These are phyloP conservation scores for Microcaecilia unicolor DNA, from an alignment of 2,797 vertebrate species.

Conservation along the genomic window DNA sequence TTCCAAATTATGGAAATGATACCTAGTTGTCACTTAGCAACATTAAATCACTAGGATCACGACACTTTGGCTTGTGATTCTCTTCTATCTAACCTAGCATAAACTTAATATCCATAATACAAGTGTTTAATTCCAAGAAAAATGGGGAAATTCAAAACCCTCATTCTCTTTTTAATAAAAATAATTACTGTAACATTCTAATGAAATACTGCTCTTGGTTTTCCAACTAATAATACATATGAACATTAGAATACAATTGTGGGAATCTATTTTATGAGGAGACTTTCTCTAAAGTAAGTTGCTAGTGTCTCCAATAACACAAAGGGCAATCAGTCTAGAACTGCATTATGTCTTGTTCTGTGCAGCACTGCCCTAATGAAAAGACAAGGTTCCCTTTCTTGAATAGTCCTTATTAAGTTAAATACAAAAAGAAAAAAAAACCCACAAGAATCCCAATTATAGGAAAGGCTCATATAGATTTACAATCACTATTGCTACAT, in stretches of 20 bases:
- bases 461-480: neutral
- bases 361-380: neutral
- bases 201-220: constrained; percentile 5
- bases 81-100: neutral
- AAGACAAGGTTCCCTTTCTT: neutral
- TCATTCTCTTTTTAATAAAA: neutral
- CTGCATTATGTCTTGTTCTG: neutral
- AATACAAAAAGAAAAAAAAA: too few species aligned
- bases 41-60: rapidly evolving
- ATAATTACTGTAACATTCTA: constrained; percentile 12
- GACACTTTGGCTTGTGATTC: rapidly evolving
- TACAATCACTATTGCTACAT: too few species aligned
- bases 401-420: neutral
- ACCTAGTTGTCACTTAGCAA: rapidly evolving
- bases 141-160: neutral
- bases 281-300: constrained; percentile 20
- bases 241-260: neutral
- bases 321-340: constrained; percentile 18
- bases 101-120: neutral
- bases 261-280: neutral
- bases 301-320: constrained; percentile 38
- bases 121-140: neutral
- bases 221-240: constrained; percentile 9
- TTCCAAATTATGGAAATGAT: rapidly evolving
- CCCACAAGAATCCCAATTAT: neutral